Evolutionary conservation across 37 sponge, comb jelly and placozoan genomes (phyloP).

Genomic region (Spongia lamella): DNA sequence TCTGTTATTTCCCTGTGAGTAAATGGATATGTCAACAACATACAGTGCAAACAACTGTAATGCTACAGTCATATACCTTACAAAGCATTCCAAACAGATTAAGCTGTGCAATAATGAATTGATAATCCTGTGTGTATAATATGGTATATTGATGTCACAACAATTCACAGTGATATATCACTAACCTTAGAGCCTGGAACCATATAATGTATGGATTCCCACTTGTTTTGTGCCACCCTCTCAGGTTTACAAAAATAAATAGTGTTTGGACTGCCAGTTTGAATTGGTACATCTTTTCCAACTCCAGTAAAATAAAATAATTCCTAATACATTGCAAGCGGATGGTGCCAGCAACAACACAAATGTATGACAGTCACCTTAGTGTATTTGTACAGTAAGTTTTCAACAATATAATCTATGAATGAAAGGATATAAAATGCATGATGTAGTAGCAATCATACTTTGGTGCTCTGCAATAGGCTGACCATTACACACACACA

Average conservation of each 20-base stretch:
- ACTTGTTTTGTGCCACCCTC: no score
- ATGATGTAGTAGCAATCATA: conserved; percentile 11
- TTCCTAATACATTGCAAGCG: not conserved
- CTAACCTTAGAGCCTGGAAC: no score
- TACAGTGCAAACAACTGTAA: no score
- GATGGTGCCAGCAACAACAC: no score
- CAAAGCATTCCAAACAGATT: conserved; percentile 61
- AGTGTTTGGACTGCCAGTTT: not conserved
- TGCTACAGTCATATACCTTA: conserved; percentile 32
- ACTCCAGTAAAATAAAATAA: conserved; percentile 18
- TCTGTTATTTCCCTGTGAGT: no score
- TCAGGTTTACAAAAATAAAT: no score
- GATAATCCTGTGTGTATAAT: not conserved
- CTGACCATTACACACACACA: conserved; percentile 64
- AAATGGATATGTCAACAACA: no score
- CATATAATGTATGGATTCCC: no score
- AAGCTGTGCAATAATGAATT: conserved; percentile 52
- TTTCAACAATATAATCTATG: conserved; percentile 16
- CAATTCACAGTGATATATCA: not conserved
- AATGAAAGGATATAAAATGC: no score
- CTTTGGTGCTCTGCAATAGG: conserved; percentile 60
- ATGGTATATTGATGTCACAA: not conserved
- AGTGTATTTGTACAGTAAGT: conserved; percentile 14
- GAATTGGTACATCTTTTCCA: not conserved
- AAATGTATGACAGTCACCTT: not conserved